Percentiles rank a stretch among this genome's conserved stretches.
Conservation (phyloP, 2,797 vertebrate species). For the Anas capensis region DNA sequence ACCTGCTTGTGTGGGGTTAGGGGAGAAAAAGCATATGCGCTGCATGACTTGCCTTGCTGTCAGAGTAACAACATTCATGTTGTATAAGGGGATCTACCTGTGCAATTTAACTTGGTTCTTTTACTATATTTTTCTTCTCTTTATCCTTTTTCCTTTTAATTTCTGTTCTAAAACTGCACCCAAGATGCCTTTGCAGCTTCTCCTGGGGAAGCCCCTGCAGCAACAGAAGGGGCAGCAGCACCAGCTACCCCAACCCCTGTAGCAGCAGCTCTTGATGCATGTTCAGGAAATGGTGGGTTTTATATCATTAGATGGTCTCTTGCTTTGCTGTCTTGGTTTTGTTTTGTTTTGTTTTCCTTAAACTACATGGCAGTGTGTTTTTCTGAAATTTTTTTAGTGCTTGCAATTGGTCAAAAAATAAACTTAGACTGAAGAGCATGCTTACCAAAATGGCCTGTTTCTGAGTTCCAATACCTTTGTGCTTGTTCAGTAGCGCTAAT, state of each 20-base stretch:
- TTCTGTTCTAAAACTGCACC: constrained; percentile 81
- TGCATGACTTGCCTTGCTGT: constrained; percentile 64
- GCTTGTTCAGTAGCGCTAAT: constrained; percentile 17
- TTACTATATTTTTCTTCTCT: constrained; percentile 86
- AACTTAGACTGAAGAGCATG: constrained; percentile 72
- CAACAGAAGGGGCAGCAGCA: constrained; percentile 88
- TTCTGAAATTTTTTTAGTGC: constrained; percentile 39
- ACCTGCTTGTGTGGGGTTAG: background rate
- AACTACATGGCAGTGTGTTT: constrained; percentile 77
- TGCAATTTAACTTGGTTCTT: constrained; percentile 82
- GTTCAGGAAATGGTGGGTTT: constrained; percentile 99
- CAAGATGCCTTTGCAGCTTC: constrained; percentile 98
- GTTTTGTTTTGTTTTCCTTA: background rate
- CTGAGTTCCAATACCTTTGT: constrained; percentile 4
- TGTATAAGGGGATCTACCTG: constrained; percentile 83
- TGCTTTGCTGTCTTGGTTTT: constrained; percentile 57
- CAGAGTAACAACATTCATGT: constrained; percentile 69
- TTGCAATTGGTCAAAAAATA: constrained; percentile 55
- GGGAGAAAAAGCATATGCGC: background rate
- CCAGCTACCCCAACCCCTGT: constrained; percentile 86
- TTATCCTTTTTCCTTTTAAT: constrained; percentile 77
- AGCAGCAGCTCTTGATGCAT: constrained; percentile 94
- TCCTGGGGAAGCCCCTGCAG: constrained; percentile 93
- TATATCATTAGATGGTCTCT: constrained; percentile 74
- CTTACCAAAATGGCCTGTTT: constrained; percentile 70